A percentile compares a stretch with the other conserved stretches of the same genome.
Conservation (phyloP, 2,797 vertebrate species). For the Crossoptilon crossoptilon region DNA sequence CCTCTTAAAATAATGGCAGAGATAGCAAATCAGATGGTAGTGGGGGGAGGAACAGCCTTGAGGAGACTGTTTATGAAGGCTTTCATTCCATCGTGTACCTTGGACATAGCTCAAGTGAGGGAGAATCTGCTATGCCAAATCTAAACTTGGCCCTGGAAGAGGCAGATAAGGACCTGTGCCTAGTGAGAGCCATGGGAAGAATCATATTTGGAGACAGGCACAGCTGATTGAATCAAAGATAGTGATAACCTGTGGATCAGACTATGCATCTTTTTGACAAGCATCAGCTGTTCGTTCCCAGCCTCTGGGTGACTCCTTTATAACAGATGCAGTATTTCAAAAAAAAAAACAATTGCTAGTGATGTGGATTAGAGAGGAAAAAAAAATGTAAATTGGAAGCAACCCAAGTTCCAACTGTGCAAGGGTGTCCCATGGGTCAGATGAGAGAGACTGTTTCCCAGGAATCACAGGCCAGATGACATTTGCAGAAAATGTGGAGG, state of each 20-base stretch:
- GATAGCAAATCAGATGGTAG: conserved; percentile 65
- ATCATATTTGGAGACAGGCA: conserved; percentile 57
- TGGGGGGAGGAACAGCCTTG: conserved; percentile 49
- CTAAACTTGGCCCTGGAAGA: conserved; percentile 72
- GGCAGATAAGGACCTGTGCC: conserved; percentile 71
- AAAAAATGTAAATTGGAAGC: conserved; percentile 39
- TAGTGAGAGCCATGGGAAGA: conserved; percentile 66
- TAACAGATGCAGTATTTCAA: conserved; percentile 68
- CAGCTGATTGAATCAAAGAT: conserved; percentile 69
- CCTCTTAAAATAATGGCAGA: conserved; percentile 56
- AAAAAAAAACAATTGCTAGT: conserved; percentile 52
- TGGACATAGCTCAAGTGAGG: conserved; percentile 71
- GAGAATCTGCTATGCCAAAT: conserved; percentile 71
- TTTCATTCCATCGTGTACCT: conserved; percentile 73
- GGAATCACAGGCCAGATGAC: conserved; percentile 63
- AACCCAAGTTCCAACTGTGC: conserved; percentile 25
- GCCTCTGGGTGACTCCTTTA: conserved; percentile 67
- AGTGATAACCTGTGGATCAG: conserved; percentile 72
- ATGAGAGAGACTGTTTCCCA: conserved; percentile 68
- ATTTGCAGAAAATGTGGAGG: conserved; percentile 64
- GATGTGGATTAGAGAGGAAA: not conserved
- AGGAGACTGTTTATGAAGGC: conserved; percentile 66
- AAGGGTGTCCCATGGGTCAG: conserved; percentile 65
- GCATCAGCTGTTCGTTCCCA: conserved; percentile 66
- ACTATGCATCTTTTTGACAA: conserved; percentile 65